These are phyloP conservation scores for Sinocyclocheilus grahami DNA, from an alignment of 2,113 vertebrate genomes.

Conservation along the genomic window DNA sequence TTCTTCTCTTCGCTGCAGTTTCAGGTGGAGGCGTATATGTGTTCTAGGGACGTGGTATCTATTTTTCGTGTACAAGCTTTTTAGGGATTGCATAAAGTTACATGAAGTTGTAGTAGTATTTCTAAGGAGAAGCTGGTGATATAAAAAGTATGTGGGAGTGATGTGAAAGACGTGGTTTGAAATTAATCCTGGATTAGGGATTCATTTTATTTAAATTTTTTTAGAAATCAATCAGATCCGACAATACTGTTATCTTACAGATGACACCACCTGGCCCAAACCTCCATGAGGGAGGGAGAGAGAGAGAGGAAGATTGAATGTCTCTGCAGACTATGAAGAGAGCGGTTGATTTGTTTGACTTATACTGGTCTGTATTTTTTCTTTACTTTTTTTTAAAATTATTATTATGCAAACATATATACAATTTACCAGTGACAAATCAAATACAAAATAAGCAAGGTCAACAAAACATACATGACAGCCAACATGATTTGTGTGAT, in stretches of 20 bases:
- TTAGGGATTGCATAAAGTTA: not conserved
- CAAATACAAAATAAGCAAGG: no score
- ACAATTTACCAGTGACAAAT: no score
- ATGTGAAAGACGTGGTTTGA: slow-evolving; percentile 6
- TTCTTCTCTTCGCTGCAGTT: not conserved
- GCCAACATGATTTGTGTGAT: no score
- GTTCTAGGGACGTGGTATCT: not conserved
- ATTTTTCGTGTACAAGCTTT: not conserved
- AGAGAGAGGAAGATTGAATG: not conserved
- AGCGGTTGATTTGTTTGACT: not conserved
- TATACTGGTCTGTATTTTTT: not conserved
- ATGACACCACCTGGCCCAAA: not conserved
- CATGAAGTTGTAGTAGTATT: not conserved
- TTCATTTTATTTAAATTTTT: slow-evolving; percentile 19
- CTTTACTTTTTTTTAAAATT: no score
- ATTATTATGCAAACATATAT: no score
- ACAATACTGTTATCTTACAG: slow-evolving; percentile 2
- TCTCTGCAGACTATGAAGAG: not conserved
- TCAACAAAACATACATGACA: no score
- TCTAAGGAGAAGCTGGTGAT: not conserved
- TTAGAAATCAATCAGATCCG: slow-evolving; percentile 45
- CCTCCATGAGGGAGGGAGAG: not conserved
- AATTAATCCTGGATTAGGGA: slow-evolving; percentile 52
- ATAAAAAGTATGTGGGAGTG: not conserved
- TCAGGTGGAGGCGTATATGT: not conserved